These are phyloP conservation scores for Blastomussa wellsi DNA, from an alignment of 92 coral and sea anemone genomes.

Conservation along the genomic window DNA sequence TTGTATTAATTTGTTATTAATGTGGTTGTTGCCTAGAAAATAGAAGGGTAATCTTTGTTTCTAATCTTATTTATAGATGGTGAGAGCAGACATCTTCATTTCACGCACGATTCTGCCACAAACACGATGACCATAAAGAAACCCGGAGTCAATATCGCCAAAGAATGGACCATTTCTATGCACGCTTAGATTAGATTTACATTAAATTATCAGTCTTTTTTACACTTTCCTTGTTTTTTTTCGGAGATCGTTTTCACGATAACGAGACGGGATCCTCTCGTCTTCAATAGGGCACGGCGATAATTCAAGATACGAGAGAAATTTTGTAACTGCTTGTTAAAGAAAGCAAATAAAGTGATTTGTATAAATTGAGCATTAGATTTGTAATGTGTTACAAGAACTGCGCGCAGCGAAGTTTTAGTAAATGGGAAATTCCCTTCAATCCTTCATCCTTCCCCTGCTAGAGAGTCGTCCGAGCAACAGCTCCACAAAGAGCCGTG, in stretches of 20 bases:
- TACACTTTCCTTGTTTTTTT: slow-evolving; percentile 7
- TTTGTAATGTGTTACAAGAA: not conserved
- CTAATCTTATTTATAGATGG: slow-evolving; percentile 54
- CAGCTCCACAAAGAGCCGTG: too few relatives aligned
- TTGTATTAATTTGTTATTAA: too few relatives aligned
- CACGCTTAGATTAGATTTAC: slow-evolving; percentile 61
- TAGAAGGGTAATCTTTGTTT: not conserved
- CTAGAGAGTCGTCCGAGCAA: too few relatives aligned
- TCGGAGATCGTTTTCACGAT: slow-evolving; percentile 6
- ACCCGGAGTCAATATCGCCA: slow-evolving; percentile 89
- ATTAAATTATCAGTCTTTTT: slow-evolving; percentile 15
- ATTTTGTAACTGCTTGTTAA: slow-evolving; percentile 34
- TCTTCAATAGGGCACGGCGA: slow-evolving; percentile 7
- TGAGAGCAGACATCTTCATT: slow-evolving; percentile 59
- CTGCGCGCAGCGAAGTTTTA: too few relatives aligned
- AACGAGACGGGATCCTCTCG: slow-evolving; percentile 26
- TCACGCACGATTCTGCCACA: slow-evolving; percentile 71
- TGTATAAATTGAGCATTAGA: slow-evolving; percentile 6
- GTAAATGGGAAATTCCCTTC: too few relatives aligned
- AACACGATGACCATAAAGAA: slow-evolving; percentile 88
- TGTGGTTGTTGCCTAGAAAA: not conserved
- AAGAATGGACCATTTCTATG: slow-evolving; percentile 93
- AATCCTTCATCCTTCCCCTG: too few relatives aligned
- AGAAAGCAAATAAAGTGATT: slow-evolving; percentile 13
- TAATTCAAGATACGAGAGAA: too few relatives aligned